Evolutionary conservation across 2,797 vertebrate genomes (phyloP).

Genomic region (Sebastes variabilis): DNA sequence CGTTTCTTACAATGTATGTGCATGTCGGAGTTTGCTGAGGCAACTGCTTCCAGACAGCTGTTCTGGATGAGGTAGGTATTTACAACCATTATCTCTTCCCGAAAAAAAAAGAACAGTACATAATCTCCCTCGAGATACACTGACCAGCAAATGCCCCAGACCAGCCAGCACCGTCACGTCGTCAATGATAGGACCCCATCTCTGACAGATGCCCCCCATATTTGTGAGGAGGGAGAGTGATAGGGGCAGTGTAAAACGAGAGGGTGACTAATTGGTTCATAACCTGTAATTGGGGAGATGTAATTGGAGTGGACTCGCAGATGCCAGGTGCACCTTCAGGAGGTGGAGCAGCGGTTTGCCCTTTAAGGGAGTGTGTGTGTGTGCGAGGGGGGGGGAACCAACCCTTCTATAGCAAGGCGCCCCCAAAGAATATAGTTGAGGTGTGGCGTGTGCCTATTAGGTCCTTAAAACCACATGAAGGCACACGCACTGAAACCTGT

Average conservation of each 20-base stretch:
- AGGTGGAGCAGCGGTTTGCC: conserved; percentile 74
- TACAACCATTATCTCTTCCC: conserved; percentile 53
- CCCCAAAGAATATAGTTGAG: conserved; percentile 59
- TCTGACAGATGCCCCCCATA: conserved; percentile 74
- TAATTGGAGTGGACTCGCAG: conserved; percentile 81
- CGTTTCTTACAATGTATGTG: conserved; percentile 68
- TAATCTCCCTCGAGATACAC: conserved; percentile 8
- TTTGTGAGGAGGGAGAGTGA: conserved; percentile 57
- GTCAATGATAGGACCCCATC: conserved; percentile 44
- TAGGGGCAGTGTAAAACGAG: conserved; percentile 83
- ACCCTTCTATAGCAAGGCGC: conserved; percentile 29
- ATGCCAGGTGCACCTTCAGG: conserved; percentile 82
- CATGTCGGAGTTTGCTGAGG: conserved; percentile 66
- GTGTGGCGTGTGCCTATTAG: conserved; percentile 67
- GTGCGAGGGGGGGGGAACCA: neutral
- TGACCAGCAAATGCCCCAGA: conserved; percentile 26
- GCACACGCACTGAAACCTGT: conserved; percentile 21
- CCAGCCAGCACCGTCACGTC: conserved; percentile 10
- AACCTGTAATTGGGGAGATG: conserved; percentile 82
- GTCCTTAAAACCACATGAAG: conserved; percentile 64
- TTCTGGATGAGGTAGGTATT: conserved; percentile 56
- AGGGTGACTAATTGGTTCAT: conserved; percentile 85
- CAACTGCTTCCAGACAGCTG: conserved; percentile 66
- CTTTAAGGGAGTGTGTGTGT: conserved; percentile 60
- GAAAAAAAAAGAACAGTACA: neutral